A percentile compares a stretch with the other conserved stretches of the same genome.
phyloP scores from a whole-genome alignment of 2,797 vertebrate species.

The Enteromius viviparus region DNA sequence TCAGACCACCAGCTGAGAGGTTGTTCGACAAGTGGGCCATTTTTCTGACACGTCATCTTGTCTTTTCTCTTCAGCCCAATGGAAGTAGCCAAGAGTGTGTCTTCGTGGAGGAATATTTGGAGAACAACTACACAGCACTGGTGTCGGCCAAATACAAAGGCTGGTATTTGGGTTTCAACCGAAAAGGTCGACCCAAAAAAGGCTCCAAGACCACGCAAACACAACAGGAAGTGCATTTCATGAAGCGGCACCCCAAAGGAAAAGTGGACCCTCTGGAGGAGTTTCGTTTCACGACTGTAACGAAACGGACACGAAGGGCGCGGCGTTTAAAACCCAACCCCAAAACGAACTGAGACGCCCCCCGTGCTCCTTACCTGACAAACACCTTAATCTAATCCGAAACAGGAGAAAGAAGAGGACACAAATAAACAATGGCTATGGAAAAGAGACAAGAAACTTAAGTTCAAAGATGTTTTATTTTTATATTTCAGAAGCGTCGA shows the following conservation, averaged over 20 bases:
- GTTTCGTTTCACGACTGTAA: constrained; percentile 83
- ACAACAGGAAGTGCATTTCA: constrained; percentile 86
- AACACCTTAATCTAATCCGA: constrained; percentile 62
- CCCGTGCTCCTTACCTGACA: constrained; percentile 67
- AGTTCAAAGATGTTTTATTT: constrained; percentile 84
- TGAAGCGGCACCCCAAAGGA: constrained; percentile 82
- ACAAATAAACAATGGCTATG: constrained; percentile 62
- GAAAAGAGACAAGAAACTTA: constrained; percentile 59
- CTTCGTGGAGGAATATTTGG: constrained; percentile 85
- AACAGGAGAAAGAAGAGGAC: constrained; percentile 65
- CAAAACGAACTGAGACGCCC: constrained; percentile 74
- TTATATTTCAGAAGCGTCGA: constrained; percentile 80
- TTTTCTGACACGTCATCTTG: constrained; percentile 51
- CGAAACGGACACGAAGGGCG: constrained; percentile 84
- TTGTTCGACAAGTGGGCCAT: constrained; percentile 47
- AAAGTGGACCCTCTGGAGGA: constrained; percentile 75
- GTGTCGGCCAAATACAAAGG: constrained; percentile 85
- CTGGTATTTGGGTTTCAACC: constrained; percentile 86
- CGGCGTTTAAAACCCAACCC: constrained; percentile 78
- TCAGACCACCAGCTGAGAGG: constrained; percentile 33
- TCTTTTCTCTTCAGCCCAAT: constrained; percentile 70
- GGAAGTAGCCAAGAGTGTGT: constrained; percentile 83
- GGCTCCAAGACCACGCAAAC: constrained; percentile 81
- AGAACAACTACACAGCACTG: constrained; percentile 86
- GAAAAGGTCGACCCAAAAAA: constrained; percentile 82